Evolutionary conservation across 2,113 vertebrate genomes (phyloP).

Genomic region (Orientallactaga bullata): DNA sequence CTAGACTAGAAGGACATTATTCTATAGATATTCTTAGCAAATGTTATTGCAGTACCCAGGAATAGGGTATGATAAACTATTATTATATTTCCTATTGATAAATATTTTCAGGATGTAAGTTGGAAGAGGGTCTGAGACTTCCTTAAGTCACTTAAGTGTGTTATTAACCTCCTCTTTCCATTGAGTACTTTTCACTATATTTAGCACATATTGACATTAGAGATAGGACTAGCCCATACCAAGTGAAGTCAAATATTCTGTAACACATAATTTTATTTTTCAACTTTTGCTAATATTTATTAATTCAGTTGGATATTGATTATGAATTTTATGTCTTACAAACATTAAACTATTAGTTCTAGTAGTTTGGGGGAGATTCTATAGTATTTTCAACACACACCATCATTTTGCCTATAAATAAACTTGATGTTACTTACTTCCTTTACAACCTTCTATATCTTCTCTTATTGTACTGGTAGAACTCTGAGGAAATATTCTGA

Average conservation of each 20-base stretch:
- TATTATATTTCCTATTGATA: not conserved
- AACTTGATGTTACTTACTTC: no score
- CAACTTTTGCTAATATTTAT: no score
- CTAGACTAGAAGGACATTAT: not conserved
- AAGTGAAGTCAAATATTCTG: no score
- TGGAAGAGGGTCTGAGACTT: not conserved
- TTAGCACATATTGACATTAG: constrained; percentile 10
- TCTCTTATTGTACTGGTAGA: not conserved
- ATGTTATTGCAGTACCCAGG: not conserved
- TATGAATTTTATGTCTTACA: not conserved
- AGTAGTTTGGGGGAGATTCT: not conserved
- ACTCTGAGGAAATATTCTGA: not conserved
- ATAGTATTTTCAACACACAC: no score
- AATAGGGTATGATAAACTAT: not conserved
- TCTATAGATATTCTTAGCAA: not conserved
- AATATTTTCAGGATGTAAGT: not conserved
- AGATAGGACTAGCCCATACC: not conserved
- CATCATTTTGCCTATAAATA: no score
- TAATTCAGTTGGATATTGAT: no score
- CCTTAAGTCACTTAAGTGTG: not conserved
- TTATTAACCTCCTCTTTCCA: not conserved
- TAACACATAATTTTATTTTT: no score
- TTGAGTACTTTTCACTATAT: constrained; percentile 18
- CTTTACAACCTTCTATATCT: not conserved
- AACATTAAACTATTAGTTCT: constrained; percentile 11